Evolutionary conservation across 2,797 vertebrate genomes (phyloP), one percentile per base, ranked within the genome.

Genomic region (Gymnothorax reevesii): DNA sequence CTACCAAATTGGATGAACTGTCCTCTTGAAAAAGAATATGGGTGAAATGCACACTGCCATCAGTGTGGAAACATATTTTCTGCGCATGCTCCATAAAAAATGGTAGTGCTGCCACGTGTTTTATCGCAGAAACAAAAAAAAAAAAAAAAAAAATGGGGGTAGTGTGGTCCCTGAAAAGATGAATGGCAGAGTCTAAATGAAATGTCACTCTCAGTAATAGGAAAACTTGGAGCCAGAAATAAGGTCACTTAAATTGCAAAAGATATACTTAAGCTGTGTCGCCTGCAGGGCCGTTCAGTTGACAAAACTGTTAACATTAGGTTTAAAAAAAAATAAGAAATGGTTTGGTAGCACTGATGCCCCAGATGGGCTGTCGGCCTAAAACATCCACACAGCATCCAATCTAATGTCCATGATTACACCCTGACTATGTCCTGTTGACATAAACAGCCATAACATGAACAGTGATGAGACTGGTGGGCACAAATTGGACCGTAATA

Each of bases 101-200:
- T 82, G 79, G 62, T 33, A 55, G 82, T 52, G 52, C 64, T 84
- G 71, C 80, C 87, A 86, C 85, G 54, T 17, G 80, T 69, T 86
- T 86, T 86, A 88, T 80, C 69, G 54, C 71, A 66, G 71, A 83
- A 83, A 54, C 57, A 84, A 77, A 33, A 62, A 86, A 77, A 75
- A 83, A 15, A 84, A 77, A 33, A 62, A 86, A 77, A 75, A 83
- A 15, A 89, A 88, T 85, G 54, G 89, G 83, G 83, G 89, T 89
- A 91, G 92, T 54, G 91, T 91, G 93, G 89, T 84, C 89, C 89
- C 89, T 87, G 83, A 90, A 85, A 83, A 93, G 93, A 94, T 95
- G 94, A 96, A 94, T 95, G 95, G 95, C 94, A 93, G 88, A 88
- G 87, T 89, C 90, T 93, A 96, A 96, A 96, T 96, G 95, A 94